A percentile compares a stretch with the other conserved stretches of the same genome.
Conservation (phyloP, 2,797 vertebrate species). For the Xyrichtys novacula region DNA sequence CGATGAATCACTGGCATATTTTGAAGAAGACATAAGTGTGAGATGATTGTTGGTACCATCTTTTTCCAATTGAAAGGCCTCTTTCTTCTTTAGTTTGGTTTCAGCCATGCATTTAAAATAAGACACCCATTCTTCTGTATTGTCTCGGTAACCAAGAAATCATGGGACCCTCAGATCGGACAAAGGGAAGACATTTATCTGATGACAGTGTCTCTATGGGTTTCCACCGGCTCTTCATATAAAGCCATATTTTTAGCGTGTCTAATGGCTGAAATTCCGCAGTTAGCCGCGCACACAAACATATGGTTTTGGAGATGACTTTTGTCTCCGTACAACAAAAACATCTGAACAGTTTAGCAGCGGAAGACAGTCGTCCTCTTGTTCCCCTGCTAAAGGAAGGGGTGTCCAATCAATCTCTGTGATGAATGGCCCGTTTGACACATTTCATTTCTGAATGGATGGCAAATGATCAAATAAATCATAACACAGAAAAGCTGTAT, state of each 20-base stretch:
- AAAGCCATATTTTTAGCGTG: slow-evolving; percentile 35
- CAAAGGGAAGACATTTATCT: slow-evolving; percentile 43
- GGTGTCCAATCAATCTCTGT: slow-evolving; percentile 7
- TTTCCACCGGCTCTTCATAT: slow-evolving; percentile 27
- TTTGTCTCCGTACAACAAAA: slow-evolving; percentile 36
- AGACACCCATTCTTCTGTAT: slow-evolving; percentile 39
- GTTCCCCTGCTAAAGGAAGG: not conserved
- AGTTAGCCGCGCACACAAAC: slow-evolving; percentile 32
- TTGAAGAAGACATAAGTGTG: slow-evolving; percentile 18
- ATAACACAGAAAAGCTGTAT: too few species aligned
- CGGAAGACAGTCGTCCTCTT: slow-evolving; percentile 29
- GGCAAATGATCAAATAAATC: not conserved
- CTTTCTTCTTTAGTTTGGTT: slow-evolving; percentile 10
- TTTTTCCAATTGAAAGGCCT: slow-evolving; percentile 38
- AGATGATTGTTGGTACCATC: not conserved
- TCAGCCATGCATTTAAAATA: slow-evolving; percentile 50
- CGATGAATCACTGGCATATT: slow-evolving; percentile 28
- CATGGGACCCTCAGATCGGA: slow-evolving; percentile 38
- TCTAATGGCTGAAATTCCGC: slow-evolving; percentile 43
- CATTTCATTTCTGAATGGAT: slow-evolving; percentile 4
- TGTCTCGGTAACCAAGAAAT: slow-evolving; percentile 47
- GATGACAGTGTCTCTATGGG: slow-evolving; percentile 20
- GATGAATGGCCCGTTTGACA: slow-evolving; percentile 22
- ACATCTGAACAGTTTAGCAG: slow-evolving; percentile 40
- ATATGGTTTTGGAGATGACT: slow-evolving; percentile 40